phyloP scores from a whole-genome alignment of 2,113 vertebrate genomes.

The Dryoscopus gambensis region DNA sequence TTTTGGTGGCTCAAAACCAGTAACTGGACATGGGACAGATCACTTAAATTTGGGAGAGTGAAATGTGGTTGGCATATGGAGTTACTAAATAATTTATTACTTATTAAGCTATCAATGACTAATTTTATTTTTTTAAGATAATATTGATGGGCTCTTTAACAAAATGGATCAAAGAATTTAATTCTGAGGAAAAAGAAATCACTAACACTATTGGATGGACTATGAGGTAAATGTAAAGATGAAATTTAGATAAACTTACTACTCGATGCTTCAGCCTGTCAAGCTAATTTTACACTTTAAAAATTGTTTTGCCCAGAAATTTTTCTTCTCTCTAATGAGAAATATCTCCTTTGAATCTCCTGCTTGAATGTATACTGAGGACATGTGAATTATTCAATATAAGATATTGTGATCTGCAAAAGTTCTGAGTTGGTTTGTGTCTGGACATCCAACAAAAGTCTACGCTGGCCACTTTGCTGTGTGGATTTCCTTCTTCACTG shows the following conservation, averaged over 20 bases:
- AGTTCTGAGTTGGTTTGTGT: not conserved
- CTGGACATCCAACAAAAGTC: not conserved
- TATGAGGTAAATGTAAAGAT: not conserved
- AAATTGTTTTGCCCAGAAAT: not conserved
- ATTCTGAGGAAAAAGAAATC: not conserved
- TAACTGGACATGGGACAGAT: not conserved
- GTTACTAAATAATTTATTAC: not conserved
- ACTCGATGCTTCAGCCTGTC: not conserved
- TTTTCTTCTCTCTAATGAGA: not conserved
- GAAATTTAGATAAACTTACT: not conserved
- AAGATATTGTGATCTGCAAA: not conserved
- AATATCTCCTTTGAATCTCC: not conserved
- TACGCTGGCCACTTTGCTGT: fast-evolving
- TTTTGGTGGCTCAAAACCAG: not conserved
- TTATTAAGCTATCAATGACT: not conserved
- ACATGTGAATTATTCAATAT: not conserved
- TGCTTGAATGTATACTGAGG: not conserved
- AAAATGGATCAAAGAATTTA: not conserved
- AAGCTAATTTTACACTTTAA: not conserved
- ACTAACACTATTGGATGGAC: not conserved
- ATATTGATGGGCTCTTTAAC: not conserved
- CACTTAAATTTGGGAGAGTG: not conserved
- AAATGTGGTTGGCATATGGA: not conserved
- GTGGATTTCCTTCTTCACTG: not conserved
- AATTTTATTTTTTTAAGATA: not conserved